Base-by-base conservation (phyloP, 2,888 invertebrate genomes). In the Eudemis profundana region DNA sequence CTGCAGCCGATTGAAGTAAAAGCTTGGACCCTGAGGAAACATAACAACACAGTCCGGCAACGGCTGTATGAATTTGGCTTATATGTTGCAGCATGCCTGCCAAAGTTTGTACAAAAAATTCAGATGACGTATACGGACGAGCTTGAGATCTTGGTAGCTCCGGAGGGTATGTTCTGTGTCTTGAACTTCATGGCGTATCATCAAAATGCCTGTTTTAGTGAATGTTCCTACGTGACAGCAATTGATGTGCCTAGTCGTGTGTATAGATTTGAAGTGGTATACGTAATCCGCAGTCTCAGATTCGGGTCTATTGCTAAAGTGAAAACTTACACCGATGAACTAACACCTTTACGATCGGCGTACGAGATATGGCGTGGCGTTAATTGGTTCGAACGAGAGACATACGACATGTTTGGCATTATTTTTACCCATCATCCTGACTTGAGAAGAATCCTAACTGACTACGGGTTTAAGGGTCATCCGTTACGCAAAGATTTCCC, bases 401-500 rank as follows among this genome's bases (percentile, higher is more conserved):
- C 87, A 4, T 91, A 88, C 46, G 91, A 91, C 42, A 84, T 91
- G 87, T 91, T 83, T 63, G 91, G 91, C 2, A 72, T 91, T 3
- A 76, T 91, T 10, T 91, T 89, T 67, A 81, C 78, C 10, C 84
- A 90, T 72, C 90, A 91, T 69, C 91, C 91, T 0, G 91, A 91
- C 73, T 80, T 91, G 69, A 80, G 91, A 21, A 80, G 91, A 64
- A 75, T 91, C 61, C 75, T 91, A 2, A 91, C 91, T 0, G 91
- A 91, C 74, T 92, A 92, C 57, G 92, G 91, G 0, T 91, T 92
- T 56, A 69, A 60, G 40, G 92, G 92, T 0, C 91, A 93, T 72
- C 92, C 92, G 7, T 68, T 92, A 15, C 77, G 90, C 53, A 92
- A 92, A 66, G 92, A 92, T 68, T 92, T 87, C 63, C 92, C 92